Conservation (phyloP, 2,888 invertebrate genomes). For the Tupiocoris notatus region DNA sequence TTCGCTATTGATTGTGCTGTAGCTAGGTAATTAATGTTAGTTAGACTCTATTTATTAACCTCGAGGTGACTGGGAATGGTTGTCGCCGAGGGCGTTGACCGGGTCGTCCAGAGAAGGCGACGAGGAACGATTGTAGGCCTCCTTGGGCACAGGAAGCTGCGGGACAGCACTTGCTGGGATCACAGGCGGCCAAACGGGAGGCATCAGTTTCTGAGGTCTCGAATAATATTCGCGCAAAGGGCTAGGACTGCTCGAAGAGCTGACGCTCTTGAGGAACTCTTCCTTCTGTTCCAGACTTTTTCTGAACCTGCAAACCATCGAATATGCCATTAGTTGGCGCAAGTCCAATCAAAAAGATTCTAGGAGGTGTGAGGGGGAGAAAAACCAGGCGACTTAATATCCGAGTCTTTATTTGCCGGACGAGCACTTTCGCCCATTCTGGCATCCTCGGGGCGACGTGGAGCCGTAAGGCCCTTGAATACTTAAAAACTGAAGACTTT, state of each 20-base stretch:
- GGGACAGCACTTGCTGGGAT: constrained; percentile 46
- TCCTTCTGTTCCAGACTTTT: constrained; percentile 87
- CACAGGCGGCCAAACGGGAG: constrained; percentile 63
- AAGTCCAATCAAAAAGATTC: too few species aligned
- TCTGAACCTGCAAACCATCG: constrained; percentile 57
- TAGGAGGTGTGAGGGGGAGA: too few species aligned
- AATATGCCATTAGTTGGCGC: too few species aligned
- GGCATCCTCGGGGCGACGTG: too few species aligned
- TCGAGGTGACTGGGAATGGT: constrained; percentile 18
- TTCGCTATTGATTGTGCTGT: too few species aligned
- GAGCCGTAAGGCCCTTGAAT: too few species aligned
- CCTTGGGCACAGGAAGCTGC: constrained; percentile 31
- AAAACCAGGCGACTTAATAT: too few species aligned
- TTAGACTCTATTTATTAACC: background rate
- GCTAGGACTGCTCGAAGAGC: constrained; percentile 56
- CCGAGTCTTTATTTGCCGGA: too few species aligned
- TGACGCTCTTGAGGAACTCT: constrained; percentile 72
- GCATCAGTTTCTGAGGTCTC: constrained; percentile 73
- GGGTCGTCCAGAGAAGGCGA: background rate
- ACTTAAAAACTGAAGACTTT: too few species aligned
- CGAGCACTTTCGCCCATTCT: too few species aligned
- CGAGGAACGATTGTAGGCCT: constrained; percentile 18
- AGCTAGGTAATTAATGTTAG: background rate
- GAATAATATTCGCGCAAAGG: constrained; percentile 68
- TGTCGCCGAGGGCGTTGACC: background rate